Base-by-base conservation (phyloP, 2,797 vertebrate genomes). In the Hydrocynus forskahlii region DNA sequence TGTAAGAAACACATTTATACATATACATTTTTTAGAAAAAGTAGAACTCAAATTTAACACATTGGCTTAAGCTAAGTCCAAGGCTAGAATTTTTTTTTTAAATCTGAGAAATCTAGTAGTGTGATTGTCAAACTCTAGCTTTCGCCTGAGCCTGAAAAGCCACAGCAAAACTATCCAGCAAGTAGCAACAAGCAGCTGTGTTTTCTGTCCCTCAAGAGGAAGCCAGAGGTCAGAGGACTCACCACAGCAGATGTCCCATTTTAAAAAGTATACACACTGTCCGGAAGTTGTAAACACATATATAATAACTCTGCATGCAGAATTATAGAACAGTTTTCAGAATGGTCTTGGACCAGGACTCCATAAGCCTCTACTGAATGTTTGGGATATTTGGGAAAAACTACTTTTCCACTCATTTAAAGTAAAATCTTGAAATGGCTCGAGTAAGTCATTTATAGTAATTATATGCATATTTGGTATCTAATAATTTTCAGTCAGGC, bases 241-340 rank as follows among this genome's bases (percentile, higher is more conserved):
- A 59, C 62, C 23, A 55, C 63, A 69, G 76, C 84, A 86, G 69
- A 83, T 84, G 79, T 80, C 54, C 19, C 45, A 38, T 76, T 78
- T 71, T 73, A 70, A 54, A 64, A 52, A 77, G 66, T 40, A 73
- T 76, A 82, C 64, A 73, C 45, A 74, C 78, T 38, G 69, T 7
- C 62, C 79, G 62, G 52, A 76, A 68, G 74, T 76, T 66, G 63
- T 60, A 55, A 78, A 78, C 55, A 70, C 52, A 57, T 68, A 69
- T 62, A 23, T 78, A 59, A 62, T 35, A 54, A 55, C 50, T 55
- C 23, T 21, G 43, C 52, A 55, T 4, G 0, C 16, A n/a, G 64
- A 3, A 38, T 64, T 16, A 38, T 38, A 7, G 17, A 43, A 7
- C 63, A 66, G 29, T 40, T 35, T 35, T 40, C 63, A 38, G 14